phyloP scores from a whole-genome alignment of 2,797 vertebrate species.

The Eutrigla gurnardus region DNA sequence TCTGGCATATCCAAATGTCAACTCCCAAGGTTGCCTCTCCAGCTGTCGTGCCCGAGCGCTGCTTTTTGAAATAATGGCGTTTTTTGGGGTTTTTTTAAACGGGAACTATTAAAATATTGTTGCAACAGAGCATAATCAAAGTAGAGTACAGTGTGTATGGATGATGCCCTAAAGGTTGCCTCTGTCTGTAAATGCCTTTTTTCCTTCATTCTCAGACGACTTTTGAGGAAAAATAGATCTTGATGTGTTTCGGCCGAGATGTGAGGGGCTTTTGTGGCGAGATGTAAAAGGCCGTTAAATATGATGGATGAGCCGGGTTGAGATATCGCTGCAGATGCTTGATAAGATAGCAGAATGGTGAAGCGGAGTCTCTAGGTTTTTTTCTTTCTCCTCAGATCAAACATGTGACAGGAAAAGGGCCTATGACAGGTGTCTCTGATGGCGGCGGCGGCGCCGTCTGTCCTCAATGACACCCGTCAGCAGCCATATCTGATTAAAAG shows the following conservation, averaged over 20 bases:
- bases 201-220: constrained; percentile 51
- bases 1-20: constrained; percentile 86
- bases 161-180: constrained; percentile 56
- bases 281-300: constrained; percentile 74
- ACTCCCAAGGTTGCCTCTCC: constrained; percentile 78
- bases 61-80: constrained; percentile 72
- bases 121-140: constrained; percentile 41
- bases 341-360: constrained; percentile 77
- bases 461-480: constrained; percentile 78
- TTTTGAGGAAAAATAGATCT: constrained; percentile 70
- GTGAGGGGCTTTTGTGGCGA: constrained; percentile 14
- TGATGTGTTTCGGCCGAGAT: constrained; percentile 73
- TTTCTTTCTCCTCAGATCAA: constrained; percentile 57
- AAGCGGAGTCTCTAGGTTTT: constrained; percentile 53
- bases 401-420: constrained; percentile 67
- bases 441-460: constrained; percentile 39
- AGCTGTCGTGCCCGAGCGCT: constrained; percentile 67
- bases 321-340: constrained; percentile 77
- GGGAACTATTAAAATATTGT: constrained; percentile 50
- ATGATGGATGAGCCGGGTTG: constrained; percentile 65
- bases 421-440: constrained; percentile 77
- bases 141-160: constrained; percentile 25
- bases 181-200: constrained; percentile 47
- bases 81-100: constrained; percentile 30
- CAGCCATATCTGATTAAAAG: constrained; percentile 79